Percentiles rank a stretch among this genome's conserved stretches.
These are phyloP conservation scores for Drosophila mimetica DNA, from an alignment of 2,888 invertebrate species.

Conservation along the genomic window DNA sequence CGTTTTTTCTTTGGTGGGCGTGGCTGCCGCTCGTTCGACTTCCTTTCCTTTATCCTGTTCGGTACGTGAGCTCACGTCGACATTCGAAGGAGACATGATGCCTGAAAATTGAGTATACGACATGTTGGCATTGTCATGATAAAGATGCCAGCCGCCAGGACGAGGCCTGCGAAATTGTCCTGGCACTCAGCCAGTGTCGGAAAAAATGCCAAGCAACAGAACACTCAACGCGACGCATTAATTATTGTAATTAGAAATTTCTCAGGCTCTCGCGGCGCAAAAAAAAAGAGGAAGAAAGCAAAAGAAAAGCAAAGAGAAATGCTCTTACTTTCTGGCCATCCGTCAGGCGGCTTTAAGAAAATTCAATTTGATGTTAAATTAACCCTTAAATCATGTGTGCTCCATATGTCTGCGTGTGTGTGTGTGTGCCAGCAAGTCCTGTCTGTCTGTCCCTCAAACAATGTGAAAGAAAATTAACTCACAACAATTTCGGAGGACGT, in stretches of 20 bases:
- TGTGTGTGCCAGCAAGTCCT: not conserved
- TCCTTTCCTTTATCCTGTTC: slow-evolving; percentile 16
- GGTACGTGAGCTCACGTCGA: slow-evolving; percentile 73
- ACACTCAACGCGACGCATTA: slow-evolving; percentile 59
- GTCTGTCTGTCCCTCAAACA: slow-evolving; percentile 40
- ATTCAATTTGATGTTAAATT: slow-evolving; percentile 61
- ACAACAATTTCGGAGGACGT: slow-evolving; percentile 53
- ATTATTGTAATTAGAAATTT: slow-evolving; percentile 74
- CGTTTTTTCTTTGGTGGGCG: slow-evolving; percentile 16
- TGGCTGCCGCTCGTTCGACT: slow-evolving; percentile 6
- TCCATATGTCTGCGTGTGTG: not conserved
- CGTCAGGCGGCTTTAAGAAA: slow-evolving; percentile 35
- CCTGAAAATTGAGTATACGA: slow-evolving; percentile 71
- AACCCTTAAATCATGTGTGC: slow-evolving; percentile 64
- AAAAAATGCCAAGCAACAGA: slow-evolving; percentile 23
- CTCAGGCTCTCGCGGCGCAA: slow-evolving; percentile 32
- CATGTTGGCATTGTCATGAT: slow-evolving; percentile 62
- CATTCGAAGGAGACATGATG: slow-evolving; percentile 48
- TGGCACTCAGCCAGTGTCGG: slow-evolving; percentile 33
- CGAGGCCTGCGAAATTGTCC: slow-evolving; percentile 39
- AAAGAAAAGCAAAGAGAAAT: not conserved
- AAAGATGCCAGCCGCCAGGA: slow-evolving; percentile 31
- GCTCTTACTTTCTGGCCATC: slow-evolving; percentile 35
- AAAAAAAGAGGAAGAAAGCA: not conserved
- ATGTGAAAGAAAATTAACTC: slow-evolving; percentile 67